Percentiles rank a stretch among this genome's conserved stretches.
phyloP scores from a whole-genome alignment of 2,797 vertebrate genomes.

The Paedocypris micromegethes region DNA sequence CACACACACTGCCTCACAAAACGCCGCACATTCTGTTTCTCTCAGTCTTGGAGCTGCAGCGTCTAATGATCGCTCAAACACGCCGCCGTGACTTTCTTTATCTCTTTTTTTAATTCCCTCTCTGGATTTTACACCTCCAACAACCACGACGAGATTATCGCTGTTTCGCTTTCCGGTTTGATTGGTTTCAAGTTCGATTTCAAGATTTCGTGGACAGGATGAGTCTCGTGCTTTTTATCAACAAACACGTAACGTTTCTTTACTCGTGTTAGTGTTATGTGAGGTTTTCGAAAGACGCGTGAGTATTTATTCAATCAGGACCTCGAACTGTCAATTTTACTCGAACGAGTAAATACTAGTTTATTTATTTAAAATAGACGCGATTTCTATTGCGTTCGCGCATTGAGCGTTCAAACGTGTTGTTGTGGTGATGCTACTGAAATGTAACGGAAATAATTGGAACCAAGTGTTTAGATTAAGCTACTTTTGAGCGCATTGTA shows the following conservation, averaged over 20 bases:
- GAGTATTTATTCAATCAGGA: constrained; percentile 45
- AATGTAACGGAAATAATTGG: no score
- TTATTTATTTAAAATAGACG: no score
- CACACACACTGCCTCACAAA: constrained; percentile 23
- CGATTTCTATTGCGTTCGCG: no score
- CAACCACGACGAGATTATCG: constrained; percentile 22
- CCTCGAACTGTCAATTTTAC: not conserved
- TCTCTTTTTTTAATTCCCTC: constrained; percentile 29
- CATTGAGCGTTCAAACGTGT: no score
- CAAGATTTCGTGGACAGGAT: constrained; percentile 21
- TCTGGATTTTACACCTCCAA: constrained; percentile 36
- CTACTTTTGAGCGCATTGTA: no score
- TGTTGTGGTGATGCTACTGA: no score
- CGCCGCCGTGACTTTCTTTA: constrained; percentile 25
- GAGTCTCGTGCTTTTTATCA: constrained; percentile 23
- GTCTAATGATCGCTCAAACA: constrained; percentile 47
- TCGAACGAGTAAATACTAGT: no score
- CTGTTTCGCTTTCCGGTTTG: not conserved
- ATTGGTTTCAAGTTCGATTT: not conserved
- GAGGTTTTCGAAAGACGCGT: constrained; percentile 36
- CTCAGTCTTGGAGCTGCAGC: constrained; percentile 58
- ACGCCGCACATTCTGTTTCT: constrained; percentile 46
- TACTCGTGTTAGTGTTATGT: constrained; percentile 15
- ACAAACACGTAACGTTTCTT: constrained; percentile 33
- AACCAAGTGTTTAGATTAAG: no score